Conservation (phyloP, 1,140 invertebrate genomes). For the Lucilia sericata region DNA sequence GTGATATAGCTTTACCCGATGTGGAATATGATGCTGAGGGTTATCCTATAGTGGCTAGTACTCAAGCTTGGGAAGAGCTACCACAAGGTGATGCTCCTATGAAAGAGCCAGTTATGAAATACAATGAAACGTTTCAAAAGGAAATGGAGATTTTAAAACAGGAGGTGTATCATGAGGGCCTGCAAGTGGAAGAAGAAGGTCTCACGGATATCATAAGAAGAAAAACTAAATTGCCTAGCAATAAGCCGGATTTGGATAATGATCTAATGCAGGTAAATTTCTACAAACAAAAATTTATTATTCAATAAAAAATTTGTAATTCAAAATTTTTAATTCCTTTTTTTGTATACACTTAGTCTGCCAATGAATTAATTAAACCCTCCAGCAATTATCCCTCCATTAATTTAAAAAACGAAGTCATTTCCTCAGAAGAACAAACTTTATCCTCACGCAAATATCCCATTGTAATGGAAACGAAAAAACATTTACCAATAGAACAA, state of each 20-base stretch:
- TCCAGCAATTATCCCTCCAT: constrained; percentile 52
- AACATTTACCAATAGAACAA: background rate
- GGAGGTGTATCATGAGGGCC: constrained; percentile 80
- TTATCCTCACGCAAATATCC: background rate
- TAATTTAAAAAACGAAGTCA: constrained; percentile 62
- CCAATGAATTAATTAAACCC: constrained; percentile 59
- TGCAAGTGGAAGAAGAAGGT: constrained; percentile 86
- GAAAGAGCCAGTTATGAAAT: constrained; percentile 62
- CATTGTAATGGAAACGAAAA: background rate
- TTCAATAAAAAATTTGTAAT: background rate
- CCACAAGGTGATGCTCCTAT: constrained; percentile 56
- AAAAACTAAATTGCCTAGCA: constrained; percentile 73
- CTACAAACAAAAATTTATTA: background rate
- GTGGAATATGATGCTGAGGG: constrained; percentile 54
- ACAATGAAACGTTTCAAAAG: constrained; percentile 77
- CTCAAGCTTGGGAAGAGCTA: constrained; percentile 48
- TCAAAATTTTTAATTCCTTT: background rate
- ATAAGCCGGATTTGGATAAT: constrained; percentile 54
- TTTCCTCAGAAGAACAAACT: constrained; percentile 36
- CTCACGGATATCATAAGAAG: constrained; percentile 77
- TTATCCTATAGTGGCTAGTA: constrained; percentile 59
- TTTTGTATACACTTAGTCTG: constrained; percentile 49
- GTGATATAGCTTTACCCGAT: constrained; percentile 84
- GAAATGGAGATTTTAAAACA: constrained; percentile 83
- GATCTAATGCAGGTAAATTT: constrained; percentile 21